Evolutionary conservation across 2,113 vertebrate genomes (phyloP), one percentile per base, ranked within the genome.

Genomic region (Mus musculus): DNA sequence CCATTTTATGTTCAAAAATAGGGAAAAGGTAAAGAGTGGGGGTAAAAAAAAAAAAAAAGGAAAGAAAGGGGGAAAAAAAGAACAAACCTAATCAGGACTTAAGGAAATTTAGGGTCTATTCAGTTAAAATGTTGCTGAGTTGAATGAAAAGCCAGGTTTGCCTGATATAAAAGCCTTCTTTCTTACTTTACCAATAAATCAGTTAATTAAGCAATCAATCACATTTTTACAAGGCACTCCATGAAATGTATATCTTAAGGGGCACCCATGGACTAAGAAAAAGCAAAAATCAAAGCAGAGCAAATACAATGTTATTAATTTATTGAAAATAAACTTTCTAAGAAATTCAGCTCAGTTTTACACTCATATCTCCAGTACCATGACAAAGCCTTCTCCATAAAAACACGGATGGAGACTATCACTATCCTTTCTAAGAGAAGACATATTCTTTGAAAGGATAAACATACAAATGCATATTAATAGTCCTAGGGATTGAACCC

Each of bases 141-240:
- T 89, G 11, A 91, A 84, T 77, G 92, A 39, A 91, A 90, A 93
- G 86, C 5, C 56, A 80, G 56, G 13, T 75, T 90, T 33, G 8
- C 84, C 54, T 72, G 13, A 90, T 72, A 22, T 65, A 26, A 93
- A 93, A 90, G 33, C 10, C 8, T 84, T 67, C 16, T 63, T 93
- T 92, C 26, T 94, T 93, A 63, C 20, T 69, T 30, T 73, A 82
- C 24, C 61, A 97, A 94, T 93, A 93, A 94, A 59, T 89, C 33
- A 91, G 75, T 78, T 95, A 93, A 95, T n/a, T 81, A 77, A 71
- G 26, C 84, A 93, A 95, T 73, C 36, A 94, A 63, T 95, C 52
- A 95, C 91, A 95, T 91, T 82, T 95, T 59, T 90, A 73, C 36
- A 72, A 93, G 91, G 39, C 17, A 46, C 39, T 86, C 19, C 56